Evolutionary conservation across 2,888 invertebrate genomes (phyloP).

Genomic region (Ectemnius cavifrons): DNA sequence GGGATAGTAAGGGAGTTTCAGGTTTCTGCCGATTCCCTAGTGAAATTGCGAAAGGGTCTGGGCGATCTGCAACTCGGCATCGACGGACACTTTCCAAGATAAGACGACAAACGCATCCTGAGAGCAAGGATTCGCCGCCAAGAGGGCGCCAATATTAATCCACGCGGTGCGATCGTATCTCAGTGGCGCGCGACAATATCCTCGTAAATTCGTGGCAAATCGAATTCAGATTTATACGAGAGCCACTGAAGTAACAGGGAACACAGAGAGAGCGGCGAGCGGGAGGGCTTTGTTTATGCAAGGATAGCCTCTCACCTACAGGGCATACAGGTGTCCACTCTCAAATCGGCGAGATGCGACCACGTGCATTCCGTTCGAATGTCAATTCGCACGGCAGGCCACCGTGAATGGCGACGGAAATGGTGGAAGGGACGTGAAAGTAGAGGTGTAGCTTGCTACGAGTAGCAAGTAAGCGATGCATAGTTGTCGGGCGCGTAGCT

Average conservation of each 20-base stretch:
- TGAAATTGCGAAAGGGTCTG: neutral
- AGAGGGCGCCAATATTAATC: slow-evolving; percentile 42
- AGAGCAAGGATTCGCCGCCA: slow-evolving; percentile 11
- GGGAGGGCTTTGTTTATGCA: slow-evolving; percentile 46
- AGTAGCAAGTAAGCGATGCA: too few relatives aligned
- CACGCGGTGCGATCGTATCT: slow-evolving; percentile 33
- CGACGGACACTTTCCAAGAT: neutral
- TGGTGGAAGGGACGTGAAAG: slow-evolving; percentile 8
- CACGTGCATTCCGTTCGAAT: slow-evolving; percentile 42
- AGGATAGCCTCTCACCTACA: slow-evolving; percentile 18
- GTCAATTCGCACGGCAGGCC: slow-evolving; percentile 39
- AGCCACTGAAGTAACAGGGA: too few relatives aligned
- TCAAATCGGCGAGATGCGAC: slow-evolving; percentile 45
- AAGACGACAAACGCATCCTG: slow-evolving; percentile 13
- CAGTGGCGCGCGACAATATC: slow-evolving; percentile 49
- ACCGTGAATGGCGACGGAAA: slow-evolving; percentile 42
- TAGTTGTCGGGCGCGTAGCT: neutral
- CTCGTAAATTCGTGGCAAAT: slow-evolving; percentile 55
- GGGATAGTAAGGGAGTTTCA: neutral
- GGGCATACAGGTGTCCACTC: slow-evolving; percentile 51
- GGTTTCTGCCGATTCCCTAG: neutral
- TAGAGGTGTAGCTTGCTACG: too few relatives aligned
- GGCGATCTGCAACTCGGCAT: neutral
- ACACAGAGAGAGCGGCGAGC: neutral
- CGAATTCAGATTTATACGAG: slow-evolving; percentile 53